Percentiles rank a stretch among this genome's conserved stretches.
Evolutionary conservation across 2,113 vertebrate species (phyloP).

Genomic region (Nematolebias whitei): DNA sequence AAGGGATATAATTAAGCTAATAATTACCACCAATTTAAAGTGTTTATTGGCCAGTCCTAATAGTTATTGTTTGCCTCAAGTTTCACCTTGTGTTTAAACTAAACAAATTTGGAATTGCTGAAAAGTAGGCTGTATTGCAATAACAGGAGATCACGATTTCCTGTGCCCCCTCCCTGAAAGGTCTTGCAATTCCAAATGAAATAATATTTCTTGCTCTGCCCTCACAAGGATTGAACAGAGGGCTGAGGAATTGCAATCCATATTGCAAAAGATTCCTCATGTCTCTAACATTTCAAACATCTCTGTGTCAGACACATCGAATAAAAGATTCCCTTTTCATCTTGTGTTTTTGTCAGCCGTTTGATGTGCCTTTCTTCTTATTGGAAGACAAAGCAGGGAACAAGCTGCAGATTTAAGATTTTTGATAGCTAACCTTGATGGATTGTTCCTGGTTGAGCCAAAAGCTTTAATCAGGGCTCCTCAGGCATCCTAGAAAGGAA

Average conservation of each 20-base stretch:
- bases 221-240: conserved; percentile 2
- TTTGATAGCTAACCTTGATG: conserved; percentile 59
- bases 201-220: background rate
- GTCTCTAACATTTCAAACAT: conserved; percentile 24
- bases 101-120: background rate
- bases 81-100: background rate
- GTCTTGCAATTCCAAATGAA: background rate
- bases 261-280: conserved; percentile 27
- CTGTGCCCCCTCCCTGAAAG: background rate
- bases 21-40: too few species aligned
- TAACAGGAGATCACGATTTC: background rate
- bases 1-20: too few species aligned
- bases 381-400: conserved; percentile 60
- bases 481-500: conserved; percentile 17
- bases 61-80: background rate
- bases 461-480: conserved; percentile 60
- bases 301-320: conserved; percentile 10
- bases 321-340: conserved; percentile 64
- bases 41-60: too few species aligned
- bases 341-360: conserved; percentile 49
- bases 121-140: background rate
- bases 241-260: conserved; percentile 41
- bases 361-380: conserved; percentile 53
- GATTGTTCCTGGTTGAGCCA: conserved; percentile 28
- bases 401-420: conserved; percentile 45